Percentiles rank a stretch among this genome's conserved stretches.
Evolutionary conservation across 92 coral and sea anemone genomes (phyloP).

Genomic region (Diadumene lineata): DNA sequence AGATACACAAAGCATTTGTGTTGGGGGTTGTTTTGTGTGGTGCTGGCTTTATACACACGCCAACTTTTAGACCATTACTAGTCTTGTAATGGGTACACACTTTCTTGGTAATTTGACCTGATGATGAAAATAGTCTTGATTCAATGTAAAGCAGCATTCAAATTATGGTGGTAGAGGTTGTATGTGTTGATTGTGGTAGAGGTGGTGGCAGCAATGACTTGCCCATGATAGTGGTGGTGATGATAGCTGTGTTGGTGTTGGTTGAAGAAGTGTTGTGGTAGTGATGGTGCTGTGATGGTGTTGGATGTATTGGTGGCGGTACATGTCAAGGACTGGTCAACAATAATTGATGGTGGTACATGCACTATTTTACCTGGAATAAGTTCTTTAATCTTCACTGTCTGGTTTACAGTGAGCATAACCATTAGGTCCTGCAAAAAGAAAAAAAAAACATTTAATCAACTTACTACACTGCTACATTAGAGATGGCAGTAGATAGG

Average conservation of each 20-base stretch:
- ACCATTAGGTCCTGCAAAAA: no score
- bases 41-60: conserved; percentile 16
- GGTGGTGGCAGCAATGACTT: neutral
- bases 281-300: neutral
- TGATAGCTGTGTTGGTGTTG: neutral
- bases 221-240: neutral
- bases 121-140: neutral
- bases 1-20: conserved; percentile 4
- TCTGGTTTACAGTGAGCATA: no score
- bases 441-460: no score
- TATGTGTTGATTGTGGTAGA: neutral
- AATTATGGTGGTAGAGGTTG: neutral
- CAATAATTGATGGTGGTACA: no score
- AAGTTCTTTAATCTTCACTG: no score
- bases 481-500: no score
- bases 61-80: conserved; percentile 4
- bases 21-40: no score
- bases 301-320: neutral
- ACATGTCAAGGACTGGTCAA: neutral
- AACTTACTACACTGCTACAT: no score
- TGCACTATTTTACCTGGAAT: no score
- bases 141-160: neutral
- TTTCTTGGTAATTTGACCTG: conserved; percentile 1
- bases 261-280: no score
- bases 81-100: conserved; percentile 13